Percentiles rank a stretch among this genome's conserved stretches.
These are phyloP conservation scores for Amphimallon solstitiale DNA, from an alignment of 2,888 invertebrate genomes.

Conservation along the genomic window DNA sequence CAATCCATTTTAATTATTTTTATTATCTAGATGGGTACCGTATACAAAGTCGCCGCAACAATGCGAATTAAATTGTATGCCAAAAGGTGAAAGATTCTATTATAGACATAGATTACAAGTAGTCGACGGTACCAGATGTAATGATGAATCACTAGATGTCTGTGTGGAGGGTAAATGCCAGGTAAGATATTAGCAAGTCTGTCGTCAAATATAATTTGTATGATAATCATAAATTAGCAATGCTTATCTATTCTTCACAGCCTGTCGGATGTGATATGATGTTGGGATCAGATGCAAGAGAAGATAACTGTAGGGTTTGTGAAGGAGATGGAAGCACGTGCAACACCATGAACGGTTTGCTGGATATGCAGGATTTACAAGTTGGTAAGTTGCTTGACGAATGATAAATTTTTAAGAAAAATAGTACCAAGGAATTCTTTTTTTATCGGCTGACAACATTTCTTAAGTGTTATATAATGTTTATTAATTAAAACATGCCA, in stretches of 20 bases:
- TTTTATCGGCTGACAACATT: no score
- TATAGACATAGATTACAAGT: constrained; percentile 85
- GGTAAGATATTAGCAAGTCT: constrained; percentile 65
- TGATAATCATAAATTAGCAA: neutral
- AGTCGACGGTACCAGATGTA: constrained; percentile 85
- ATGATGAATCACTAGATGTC: constrained; percentile 85
- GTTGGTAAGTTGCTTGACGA: constrained; percentile 76
- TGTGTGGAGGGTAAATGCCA: constrained; percentile 95
- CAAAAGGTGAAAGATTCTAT: constrained; percentile 90
- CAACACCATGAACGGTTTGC: constrained; percentile 77
- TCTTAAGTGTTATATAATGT: no score
- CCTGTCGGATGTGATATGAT: constrained; percentile 95
- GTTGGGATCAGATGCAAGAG: constrained; percentile 85
- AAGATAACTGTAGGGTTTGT: constrained; percentile 92
- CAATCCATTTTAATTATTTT: no score
- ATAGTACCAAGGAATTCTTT: no score
- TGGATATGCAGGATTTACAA: constrained; percentile 78
- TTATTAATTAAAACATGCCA: no score
- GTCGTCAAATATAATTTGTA: neutral
- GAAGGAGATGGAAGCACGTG: constrained; percentile 92
- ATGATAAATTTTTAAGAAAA: no score
- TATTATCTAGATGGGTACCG: constrained; percentile 79
- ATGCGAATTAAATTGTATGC: constrained; percentile 97
- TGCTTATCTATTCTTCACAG: constrained; percentile 62
- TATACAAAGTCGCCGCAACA: constrained; percentile 88